Conservation (phyloP, 1,140 invertebrate species). For the Ceratina australensis region DNA sequence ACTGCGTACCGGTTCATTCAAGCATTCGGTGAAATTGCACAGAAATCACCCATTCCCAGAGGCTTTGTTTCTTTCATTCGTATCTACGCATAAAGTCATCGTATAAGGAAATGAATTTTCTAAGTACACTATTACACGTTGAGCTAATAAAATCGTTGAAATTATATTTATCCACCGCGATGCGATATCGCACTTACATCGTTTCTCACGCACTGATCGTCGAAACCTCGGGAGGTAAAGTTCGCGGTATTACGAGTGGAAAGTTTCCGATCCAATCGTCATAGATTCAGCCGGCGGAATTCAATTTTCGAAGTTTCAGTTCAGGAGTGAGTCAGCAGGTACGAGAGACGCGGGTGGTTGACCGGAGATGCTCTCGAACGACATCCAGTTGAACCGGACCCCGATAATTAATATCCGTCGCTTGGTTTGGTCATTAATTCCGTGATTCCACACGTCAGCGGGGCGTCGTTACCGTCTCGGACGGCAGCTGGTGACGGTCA, state of each 20-base stretch:
- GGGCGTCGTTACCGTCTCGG: background rate
- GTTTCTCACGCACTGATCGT: background rate
- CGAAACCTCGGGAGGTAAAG: background rate
- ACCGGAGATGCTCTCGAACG: background rate
- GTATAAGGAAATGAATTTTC: too few species aligned
- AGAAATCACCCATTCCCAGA: slow-evolving; percentile 11
- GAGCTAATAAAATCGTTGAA: too few species aligned
- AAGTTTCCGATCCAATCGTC: too few species aligned
- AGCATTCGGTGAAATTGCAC: slow-evolving; percentile 29
- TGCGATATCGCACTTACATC: too few species aligned
- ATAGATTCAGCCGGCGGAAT: too few species aligned
- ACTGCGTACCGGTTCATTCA: slow-evolving; percentile 28
- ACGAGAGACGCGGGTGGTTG: background rate
- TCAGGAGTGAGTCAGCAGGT: background rate
- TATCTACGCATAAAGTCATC: background rate
- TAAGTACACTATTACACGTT: too few species aligned
- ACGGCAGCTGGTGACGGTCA: background rate
- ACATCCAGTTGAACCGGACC: background rate
- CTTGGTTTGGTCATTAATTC: background rate
- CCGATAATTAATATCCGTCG: slow-evolving; percentile 15
- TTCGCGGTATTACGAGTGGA: background rate
- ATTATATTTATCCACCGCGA: too few species aligned
- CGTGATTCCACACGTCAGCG: background rate
- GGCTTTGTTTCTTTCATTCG: too few species aligned
- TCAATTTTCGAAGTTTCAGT: background rate